Conservation (phyloP, 2,797 vertebrate genomes). For the Ara ararauna region DNA sequence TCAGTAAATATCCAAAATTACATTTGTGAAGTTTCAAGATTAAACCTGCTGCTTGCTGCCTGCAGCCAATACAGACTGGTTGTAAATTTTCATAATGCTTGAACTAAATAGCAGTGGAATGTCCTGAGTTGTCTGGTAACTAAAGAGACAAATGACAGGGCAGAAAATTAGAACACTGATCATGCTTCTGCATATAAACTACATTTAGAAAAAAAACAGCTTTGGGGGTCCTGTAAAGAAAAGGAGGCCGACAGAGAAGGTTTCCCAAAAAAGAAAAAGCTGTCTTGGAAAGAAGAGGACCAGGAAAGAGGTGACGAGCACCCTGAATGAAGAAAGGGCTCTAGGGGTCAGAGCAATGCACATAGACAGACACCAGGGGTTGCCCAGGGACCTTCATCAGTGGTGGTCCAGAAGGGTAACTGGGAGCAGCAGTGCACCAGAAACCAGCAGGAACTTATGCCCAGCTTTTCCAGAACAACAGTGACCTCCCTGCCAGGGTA, state of each 20-base stretch:
- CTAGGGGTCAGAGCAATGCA: neutral
- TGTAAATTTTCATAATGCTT: neutral
- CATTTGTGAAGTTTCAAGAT: neutral
- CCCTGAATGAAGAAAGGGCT: neutral
- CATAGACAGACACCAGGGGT: neutral
- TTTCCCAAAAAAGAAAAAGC: neutral
- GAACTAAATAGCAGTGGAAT: neutral
- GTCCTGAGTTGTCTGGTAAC: accelerated
- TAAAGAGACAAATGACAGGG: neutral
- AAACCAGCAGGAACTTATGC: neutral
- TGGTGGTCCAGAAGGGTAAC: neutral
- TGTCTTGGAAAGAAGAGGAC: neutral
- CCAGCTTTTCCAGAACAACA: neutral
- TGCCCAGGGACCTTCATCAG: neutral
- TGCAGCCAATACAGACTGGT: neutral
- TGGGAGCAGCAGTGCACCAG: neutral
- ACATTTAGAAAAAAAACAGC: neutral
- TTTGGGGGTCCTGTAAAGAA: accelerated
- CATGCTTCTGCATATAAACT: neutral
- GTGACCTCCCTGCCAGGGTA: neutral
- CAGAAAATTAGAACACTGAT: neutral
- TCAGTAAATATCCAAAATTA: neutral
- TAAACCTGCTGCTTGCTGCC: neutral
- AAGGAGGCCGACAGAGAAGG: neutral
- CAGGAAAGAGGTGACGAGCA: neutral